These are phyloP conservation scores for Andricus curvator DNA, from an alignment of 2,888 invertebrate species.

Conservation along the genomic window DNA sequence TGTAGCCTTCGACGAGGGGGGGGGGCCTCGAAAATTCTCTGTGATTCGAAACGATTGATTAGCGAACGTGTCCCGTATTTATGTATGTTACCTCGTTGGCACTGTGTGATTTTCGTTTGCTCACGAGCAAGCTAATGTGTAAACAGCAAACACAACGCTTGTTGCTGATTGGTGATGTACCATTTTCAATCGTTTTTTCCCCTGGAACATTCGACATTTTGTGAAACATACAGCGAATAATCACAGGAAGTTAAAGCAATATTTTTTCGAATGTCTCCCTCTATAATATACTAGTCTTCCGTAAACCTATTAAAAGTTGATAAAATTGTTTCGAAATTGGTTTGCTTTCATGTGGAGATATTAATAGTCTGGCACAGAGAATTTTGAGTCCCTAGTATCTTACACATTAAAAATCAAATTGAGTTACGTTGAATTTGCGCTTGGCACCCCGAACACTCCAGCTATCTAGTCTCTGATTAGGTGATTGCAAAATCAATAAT, in stretches of 20 bases:
- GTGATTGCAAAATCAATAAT: not conserved
- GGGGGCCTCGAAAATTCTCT: conserved; percentile 60
- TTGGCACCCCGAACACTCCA: not conserved
- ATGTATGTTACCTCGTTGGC: conserved; percentile 69
- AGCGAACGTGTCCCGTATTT: conserved; percentile 66
- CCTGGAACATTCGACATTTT: not conserved
- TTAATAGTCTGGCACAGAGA: not conserved
- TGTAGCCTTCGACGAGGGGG: conserved; percentile 49
- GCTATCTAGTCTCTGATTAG: not conserved
- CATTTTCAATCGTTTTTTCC: not conserved
- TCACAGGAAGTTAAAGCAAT: not conserved
- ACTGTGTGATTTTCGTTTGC: conserved; percentile 63
- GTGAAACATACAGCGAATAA: not conserved
- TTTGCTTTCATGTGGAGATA: not conserved
- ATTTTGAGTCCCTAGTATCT: not conserved
- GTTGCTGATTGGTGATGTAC: not conserved
- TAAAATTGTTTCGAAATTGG: not conserved
- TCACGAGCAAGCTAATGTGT: conserved; percentile 53
- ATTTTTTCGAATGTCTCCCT: not conserved
- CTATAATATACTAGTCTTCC: not conserved
- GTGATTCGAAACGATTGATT: conserved; percentile 69
- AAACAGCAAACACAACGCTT: conserved; percentile 42
- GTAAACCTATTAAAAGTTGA: not conserved
- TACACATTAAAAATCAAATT: not conserved
- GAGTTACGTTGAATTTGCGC: not conserved